Conservation (phyloP, 2,888 invertebrate species). For the Vesta saturnalis region DNA sequence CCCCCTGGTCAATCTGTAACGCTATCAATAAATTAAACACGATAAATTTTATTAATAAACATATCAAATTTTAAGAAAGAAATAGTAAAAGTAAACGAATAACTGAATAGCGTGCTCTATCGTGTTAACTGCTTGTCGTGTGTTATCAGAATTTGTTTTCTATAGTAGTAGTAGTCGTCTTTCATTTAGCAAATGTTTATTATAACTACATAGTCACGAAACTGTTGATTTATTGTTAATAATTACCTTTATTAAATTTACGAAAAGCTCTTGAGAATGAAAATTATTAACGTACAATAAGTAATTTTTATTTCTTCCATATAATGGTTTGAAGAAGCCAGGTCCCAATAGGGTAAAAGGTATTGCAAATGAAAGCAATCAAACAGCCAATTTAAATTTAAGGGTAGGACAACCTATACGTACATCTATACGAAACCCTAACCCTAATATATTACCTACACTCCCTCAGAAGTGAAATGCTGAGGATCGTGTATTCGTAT, state of each 20-base stretch:
- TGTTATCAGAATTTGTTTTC: slow-evolving; percentile 16
- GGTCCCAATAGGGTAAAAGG: neutral
- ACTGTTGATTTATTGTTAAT: slow-evolving; percentile 13
- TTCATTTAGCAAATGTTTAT: slow-evolving; percentile 9
- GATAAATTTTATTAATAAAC: neutral
- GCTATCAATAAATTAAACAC: neutral
- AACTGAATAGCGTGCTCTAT: slow-evolving; percentile 9
- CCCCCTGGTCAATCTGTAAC: neutral
- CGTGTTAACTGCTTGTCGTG: slow-evolving; percentile 12
- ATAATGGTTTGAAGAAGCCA: neutral
- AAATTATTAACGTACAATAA: neutral
- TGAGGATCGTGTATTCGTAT: neutral
- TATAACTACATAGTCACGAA: slow-evolving; percentile 11
- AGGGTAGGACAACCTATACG: slow-evolving; percentile 1
- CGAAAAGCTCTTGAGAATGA: neutral
- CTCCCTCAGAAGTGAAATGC: neutral
- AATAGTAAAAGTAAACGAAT: neutral
- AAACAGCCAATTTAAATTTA: slow-evolving; percentile 14
- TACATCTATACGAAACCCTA: neutral
- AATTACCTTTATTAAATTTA: slow-evolving; percentile 8
- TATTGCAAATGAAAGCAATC: slow-evolving; percentile 11
- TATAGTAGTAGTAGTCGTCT: slow-evolving; percentile 6
- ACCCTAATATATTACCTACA: slow-evolving; percentile 9
- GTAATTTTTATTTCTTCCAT: neutral
- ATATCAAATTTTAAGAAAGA: slow-evolving; percentile 1